phyloP scores from a whole-genome alignment of 2,888 invertebrate species.

The Prenolepis imparis region DNA sequence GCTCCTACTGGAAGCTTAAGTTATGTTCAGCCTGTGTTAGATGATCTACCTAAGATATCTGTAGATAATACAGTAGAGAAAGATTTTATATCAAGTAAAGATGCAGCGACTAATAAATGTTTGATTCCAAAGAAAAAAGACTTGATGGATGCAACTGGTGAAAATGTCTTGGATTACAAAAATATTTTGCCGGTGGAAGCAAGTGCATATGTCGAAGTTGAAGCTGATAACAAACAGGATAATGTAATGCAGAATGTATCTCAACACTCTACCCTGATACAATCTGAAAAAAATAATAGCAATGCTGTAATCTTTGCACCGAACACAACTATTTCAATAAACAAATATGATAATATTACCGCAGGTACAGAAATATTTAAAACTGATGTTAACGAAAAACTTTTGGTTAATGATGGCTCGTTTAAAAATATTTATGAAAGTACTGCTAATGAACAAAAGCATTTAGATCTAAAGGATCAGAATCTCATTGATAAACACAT shows the following conservation, averaged over 20 bases:
- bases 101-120: conserved; percentile 28
- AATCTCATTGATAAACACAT: conserved; percentile 76
- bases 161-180: conserved; percentile 18
- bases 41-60: conserved; percentile 49
- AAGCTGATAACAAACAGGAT: conserved; percentile 37
- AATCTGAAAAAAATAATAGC: conserved; percentile 28
- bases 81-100: conserved; percentile 19
- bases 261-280: not conserved
- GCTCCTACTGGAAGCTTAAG: conserved; percentile 83
- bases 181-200: conserved; percentile 21
- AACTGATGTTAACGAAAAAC: conserved; percentile 3
- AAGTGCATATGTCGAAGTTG: conserved; percentile 15
- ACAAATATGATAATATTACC: conserved; percentile 78
- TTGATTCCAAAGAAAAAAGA: conserved; percentile 22
- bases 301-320: not conserved
- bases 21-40: conserved; percentile 59
- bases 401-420: not conserved
- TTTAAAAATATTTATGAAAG: conserved; percentile 2
- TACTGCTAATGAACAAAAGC: conserved; percentile 58
- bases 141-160: conserved; percentile 6
- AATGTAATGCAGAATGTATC: conserved; percentile 14
- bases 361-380: not conserved
- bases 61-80: conserved; percentile 2
- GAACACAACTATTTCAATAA: conserved; percentile 58
- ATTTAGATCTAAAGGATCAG: conserved; percentile 45